Percentiles rank a stretch among this genome's conserved stretches.
Evolutionary conservation across 2,888 invertebrate species (phyloP).

Genomic region (Synanthedon myopaeformis): DNA sequence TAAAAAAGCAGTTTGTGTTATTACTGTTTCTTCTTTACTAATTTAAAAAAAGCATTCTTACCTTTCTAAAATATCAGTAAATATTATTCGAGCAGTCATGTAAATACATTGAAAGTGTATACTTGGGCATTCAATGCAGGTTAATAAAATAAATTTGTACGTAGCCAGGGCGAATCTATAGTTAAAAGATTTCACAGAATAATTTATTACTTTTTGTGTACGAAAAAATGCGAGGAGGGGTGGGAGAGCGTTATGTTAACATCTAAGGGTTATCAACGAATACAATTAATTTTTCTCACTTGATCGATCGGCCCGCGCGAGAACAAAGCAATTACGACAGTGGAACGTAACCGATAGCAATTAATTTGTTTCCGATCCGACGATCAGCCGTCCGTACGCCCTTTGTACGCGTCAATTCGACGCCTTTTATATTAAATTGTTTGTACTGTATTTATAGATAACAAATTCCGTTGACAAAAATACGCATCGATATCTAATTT

Average conservation of each 20-base stretch:
- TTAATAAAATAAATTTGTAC: too few relatives aligned
- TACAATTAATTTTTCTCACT: constrained; percentile 66
- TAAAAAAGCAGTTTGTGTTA: too few relatives aligned
- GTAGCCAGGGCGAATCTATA: too few relatives aligned
- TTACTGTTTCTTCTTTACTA: too few relatives aligned
- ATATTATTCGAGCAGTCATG: too few relatives aligned
- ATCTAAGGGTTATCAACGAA: constrained; percentile 24
- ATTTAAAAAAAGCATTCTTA: too few relatives aligned
- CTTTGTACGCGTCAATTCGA: constrained; percentile 47
- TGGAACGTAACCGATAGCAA: constrained; percentile 61
- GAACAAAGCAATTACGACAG: constrained; percentile 64
- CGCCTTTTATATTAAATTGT: constrained; percentile 50
- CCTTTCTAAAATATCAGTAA: too few relatives aligned
- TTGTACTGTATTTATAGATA: constrained; percentile 18
- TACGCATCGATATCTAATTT: constrained; percentile 9
- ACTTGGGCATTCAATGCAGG: too few relatives aligned
- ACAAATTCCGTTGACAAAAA: constrained; percentile 14
- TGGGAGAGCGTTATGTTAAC: constrained; percentile 7
- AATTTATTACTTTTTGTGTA: constrained; percentile 4
- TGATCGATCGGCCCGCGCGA: constrained; percentile 50
- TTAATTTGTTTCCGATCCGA: constrained; percentile 62
- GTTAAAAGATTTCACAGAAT: not conserved
- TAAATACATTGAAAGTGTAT: too few relatives aligned
- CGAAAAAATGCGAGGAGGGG: not conserved
- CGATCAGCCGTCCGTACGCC: constrained; percentile 43